Evolutionary conservation across 2,888 invertebrate genomes (phyloP).

Genomic region (Phyllotreta striolata): DNA sequence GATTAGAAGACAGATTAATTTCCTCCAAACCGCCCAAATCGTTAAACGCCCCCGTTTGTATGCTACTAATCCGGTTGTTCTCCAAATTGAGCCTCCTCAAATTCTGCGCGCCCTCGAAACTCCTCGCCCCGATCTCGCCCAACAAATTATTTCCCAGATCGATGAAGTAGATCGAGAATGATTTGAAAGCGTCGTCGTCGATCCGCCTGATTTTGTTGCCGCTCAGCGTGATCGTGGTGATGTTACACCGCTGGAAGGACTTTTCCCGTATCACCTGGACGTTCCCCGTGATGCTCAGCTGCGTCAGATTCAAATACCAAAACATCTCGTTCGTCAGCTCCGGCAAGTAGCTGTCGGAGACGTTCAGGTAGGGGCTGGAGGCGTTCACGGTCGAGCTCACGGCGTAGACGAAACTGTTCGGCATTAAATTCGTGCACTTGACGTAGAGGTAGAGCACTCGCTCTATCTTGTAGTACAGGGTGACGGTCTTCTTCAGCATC

Average conservation of each 20-base stretch:
- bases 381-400: conserved; percentile 20
- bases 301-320: conserved; percentile 23
- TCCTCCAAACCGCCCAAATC: conserved; percentile 28
- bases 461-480: conserved; percentile 20
- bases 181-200: conserved; percentile 32
- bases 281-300: conserved; percentile 23
- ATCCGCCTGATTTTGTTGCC: conserved; percentile 32
- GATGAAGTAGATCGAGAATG: conserved; percentile 23
- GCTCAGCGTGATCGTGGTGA: conserved; percentile 26
- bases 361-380: conserved; percentile 18
- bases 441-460: conserved; percentile 27
- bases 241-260: conserved; percentile 30
- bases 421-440: conserved; percentile 31
- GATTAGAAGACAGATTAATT: conserved; percentile 31
- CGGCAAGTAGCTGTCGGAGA: conserved; percentile 31
- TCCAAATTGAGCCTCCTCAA: conserved; percentile 33
- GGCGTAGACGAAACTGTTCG: conserved; percentile 14
- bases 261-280: conserved; percentile 31
- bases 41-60: conserved; percentile 30
- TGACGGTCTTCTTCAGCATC: conserved; percentile 24
- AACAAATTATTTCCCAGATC: conserved; percentile 33
- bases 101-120: conserved; percentile 23
- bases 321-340: conserved; percentile 31
- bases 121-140: conserved; percentile 13
- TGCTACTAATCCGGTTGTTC: conserved; percentile 29